Base-by-base conservation (phyloP, 2,888 invertebrate genomes). In the Watsonalla cultraria region DNA sequence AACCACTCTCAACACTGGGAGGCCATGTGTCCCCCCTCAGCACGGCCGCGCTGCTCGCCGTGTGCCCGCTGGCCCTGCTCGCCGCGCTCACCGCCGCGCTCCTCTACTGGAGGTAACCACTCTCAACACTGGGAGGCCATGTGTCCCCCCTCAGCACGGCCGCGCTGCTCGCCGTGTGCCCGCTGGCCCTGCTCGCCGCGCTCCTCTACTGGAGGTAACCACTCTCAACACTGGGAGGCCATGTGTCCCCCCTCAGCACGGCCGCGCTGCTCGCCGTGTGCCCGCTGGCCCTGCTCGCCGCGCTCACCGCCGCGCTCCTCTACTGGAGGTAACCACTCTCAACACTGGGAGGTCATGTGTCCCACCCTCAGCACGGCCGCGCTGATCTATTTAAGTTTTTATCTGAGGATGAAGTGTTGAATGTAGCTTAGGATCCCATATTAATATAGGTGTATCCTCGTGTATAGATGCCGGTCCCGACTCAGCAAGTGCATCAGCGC, bases 401-500 rank as follows among this genome's bases (percentile, higher is more conserved):
- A 2, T 24, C 2, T 47, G 24, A 2, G 24, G 24, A 24, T 24
- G 1, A 24, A 24, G 24, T 24, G 24, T 24, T 24, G 24, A 24
- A 24, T 24, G 4, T 24, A 24, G 24, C 24, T 24, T 2, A 24
- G 24, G 24, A 24, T 24, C 1, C 4, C 24, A 24, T 37, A 11
- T 5, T 2, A 42, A 5, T 42, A 11, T 11, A 8, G 11, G 5
- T 11, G 5, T 5, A 5, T 11, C 11, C 11, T 11, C 11, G 42
- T 42, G 11, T 11, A 48, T 62, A 86, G 86, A 59, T 87, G 87
- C 61, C 69, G 90, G 54, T 84, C 90, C 0, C 86, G 90, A 0
- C 64, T 91, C 11, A 88, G 88, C 61, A 91, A 91, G 56, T 91
- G 91, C 56, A 86, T 90, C 55, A 90, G 90, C 53, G 90, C 91